phyloP scores from a whole-genome alignment of 2,797 vertebrate genomes.

The Enteromius mattozi region DNA sequence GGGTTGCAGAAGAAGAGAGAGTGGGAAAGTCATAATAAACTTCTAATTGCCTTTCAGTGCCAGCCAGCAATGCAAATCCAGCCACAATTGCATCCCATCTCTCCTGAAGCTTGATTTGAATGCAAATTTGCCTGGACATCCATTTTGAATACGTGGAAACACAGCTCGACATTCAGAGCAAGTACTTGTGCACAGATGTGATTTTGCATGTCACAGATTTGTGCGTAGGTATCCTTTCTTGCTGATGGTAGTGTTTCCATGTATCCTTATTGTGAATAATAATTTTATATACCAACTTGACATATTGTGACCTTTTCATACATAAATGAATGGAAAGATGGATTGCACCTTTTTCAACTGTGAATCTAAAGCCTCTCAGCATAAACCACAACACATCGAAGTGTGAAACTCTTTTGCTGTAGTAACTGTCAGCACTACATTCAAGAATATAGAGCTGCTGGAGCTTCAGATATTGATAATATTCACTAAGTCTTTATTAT shows the following conservation, averaged over 20 bases:
- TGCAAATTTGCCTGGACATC: constrained; percentile 57
- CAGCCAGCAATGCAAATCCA: constrained; percentile 35
- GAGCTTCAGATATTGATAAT: background rate
- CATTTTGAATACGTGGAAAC: constrained; percentile 60
- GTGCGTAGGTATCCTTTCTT: background rate
- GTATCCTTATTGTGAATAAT: background rate
- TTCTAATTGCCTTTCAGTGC: constrained; percentile 32
- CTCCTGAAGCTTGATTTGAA: constrained; percentile 49
- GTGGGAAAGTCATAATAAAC: constrained; percentile 25
- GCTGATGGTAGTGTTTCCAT: background rate
- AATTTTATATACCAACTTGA: background rate
- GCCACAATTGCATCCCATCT: constrained; percentile 37
- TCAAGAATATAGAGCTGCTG: background rate
- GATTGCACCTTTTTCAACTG: constrained; percentile 21
- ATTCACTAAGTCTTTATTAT: background rate
- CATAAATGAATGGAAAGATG: background rate
- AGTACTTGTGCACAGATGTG: constrained; percentile 38
- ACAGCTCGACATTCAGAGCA: constrained; percentile 27
- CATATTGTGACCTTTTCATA: constrained; percentile 36
- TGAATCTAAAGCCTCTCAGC: constrained; percentile 8
- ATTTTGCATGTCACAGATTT: constrained; percentile 53
- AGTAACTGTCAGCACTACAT: background rate
- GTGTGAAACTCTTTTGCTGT: background rate
- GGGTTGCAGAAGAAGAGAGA: background rate
- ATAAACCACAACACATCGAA: constrained; percentile 37